Evolutionary conservation across 2,888 invertebrate species (phyloP).

Genomic region (Seladonia tumulorum): DNA sequence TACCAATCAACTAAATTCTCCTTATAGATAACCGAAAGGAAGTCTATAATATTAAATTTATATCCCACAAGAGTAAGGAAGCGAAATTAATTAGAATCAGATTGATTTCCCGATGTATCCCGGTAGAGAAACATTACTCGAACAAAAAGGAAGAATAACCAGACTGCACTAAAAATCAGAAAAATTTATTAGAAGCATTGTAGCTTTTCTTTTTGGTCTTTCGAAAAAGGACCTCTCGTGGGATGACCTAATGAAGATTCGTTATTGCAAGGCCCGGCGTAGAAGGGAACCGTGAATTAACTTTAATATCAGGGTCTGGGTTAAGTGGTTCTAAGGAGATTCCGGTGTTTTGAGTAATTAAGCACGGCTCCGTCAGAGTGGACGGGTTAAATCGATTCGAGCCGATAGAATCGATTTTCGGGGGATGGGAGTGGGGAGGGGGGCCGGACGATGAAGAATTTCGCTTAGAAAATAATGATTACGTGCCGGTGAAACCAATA

Average conservation of each 20-base stretch:
- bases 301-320: slow-evolving; percentile 67
- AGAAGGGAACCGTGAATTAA: slow-evolving; percentile 65
- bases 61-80: too few species aligned
- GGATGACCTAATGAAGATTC: background rate
- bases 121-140: too few species aligned
- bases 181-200: background rate
- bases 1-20: too few species aligned
- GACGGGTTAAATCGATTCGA: slow-evolving; percentile 66
- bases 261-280: background rate
- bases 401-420: slow-evolving; percentile 65
- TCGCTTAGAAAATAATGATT: slow-evolving; percentile 35
- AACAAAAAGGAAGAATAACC: too few species aligned
- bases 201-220: background rate
- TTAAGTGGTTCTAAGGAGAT: slow-evolving; percentile 41
- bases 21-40: background rate
- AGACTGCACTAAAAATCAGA: background rate
- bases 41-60: background rate
- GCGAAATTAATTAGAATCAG: too few species aligned
- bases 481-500: slow-evolving; percentile 29
- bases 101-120: too few species aligned
- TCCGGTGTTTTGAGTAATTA: slow-evolving; percentile 71
- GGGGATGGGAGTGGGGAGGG: background rate
- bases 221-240: background rate
- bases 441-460: background rate
- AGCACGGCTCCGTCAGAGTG: slow-evolving; percentile 51